A percentile compares a stretch with the other conserved stretches of the same genome.
Conservation (phyloP, 2,888 invertebrate species). For the Patella ulyssiponensis region DNA sequence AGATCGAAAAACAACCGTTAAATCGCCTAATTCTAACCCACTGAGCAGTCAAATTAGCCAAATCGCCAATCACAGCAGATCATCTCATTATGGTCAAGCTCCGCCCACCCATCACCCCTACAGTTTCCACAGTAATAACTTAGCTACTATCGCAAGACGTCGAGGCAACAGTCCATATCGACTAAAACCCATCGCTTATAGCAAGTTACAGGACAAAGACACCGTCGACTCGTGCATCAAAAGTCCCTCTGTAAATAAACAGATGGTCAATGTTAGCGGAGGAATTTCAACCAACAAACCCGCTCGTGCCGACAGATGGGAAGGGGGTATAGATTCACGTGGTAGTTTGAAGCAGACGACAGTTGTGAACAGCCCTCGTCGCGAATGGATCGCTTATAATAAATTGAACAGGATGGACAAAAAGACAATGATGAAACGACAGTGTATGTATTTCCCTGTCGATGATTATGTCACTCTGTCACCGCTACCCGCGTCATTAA, state of each 20-base stretch:
- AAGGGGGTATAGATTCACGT: background rate
- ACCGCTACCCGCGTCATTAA: background rate
- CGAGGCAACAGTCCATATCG: background rate
- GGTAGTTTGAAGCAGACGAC: background rate
- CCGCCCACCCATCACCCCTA: background rate
- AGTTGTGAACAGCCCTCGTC: background rate
- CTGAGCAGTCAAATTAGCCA: background rate
- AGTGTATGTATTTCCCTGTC: conserved; percentile 7
- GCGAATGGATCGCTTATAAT: background rate
- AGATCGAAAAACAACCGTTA: background rate
- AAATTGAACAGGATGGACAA: background rate
- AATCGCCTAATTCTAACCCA: background rate
- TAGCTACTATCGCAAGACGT: background rate
- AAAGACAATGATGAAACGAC: conserved; percentile 8
- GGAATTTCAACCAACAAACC: conserved; percentile 3
- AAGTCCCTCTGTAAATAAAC: background rate
- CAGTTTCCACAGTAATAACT: background rate
- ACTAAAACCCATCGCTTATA: background rate
- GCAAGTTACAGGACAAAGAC: background rate
- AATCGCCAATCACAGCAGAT: background rate
- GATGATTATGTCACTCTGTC: conserved; percentile 6
- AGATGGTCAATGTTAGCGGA: conserved; percentile 8
- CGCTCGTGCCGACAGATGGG: conserved; percentile 4
- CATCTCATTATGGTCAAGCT: conserved; percentile 1
- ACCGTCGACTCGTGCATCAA: background rate